A percentile compares a stretch with the other conserved stretches of the same genome.
phyloP scores from a whole-genome alignment of 2,888 invertebrate species.

The Pardosa pseudoannulata region DNA sequence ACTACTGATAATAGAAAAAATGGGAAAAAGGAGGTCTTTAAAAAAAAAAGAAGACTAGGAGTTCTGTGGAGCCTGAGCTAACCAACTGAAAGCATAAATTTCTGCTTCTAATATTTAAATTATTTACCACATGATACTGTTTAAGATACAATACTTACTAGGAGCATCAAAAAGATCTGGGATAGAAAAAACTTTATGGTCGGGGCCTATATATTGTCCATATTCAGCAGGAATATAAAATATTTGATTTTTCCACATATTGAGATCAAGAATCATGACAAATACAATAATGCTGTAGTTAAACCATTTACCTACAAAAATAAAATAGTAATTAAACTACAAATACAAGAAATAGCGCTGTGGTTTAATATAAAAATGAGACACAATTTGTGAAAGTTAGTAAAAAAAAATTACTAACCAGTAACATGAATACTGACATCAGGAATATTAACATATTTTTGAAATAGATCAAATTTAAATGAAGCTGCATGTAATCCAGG shows the following conservation, averaged over 20 bases:
- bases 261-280: conserved; percentile 80
- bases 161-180: conserved; percentile 75
- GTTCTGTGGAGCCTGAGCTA: too few species aligned
- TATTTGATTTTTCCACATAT: conserved; percentile 81
- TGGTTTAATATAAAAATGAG: too few species aligned
- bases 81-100: too few species aligned
- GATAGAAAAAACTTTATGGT: conserved; percentile 77
- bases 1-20: too few species aligned
- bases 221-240: conserved; percentile 79
- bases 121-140: too few species aligned
- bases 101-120: too few species aligned
- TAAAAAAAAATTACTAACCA: conserved; percentile 75
- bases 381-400: too few species aligned
- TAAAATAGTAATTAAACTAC: too few species aligned
- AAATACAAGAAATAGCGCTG: too few species aligned
- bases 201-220: conserved; percentile 79
- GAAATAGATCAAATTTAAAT: conserved; percentile 77
- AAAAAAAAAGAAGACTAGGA: too few species aligned
- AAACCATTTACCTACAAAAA: conserved; percentile 80
- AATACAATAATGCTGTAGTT: conserved; percentile 80
- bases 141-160: conserved; percentile 69
- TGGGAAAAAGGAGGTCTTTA: too few species aligned
- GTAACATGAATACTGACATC: conserved; percentile 77
- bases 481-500: conserved; percentile 79
- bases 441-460: conserved; percentile 77